Base-by-base conservation (phyloP, 2,113 vertebrate species). In the Misgurnus anguillicaudatus region DNA sequence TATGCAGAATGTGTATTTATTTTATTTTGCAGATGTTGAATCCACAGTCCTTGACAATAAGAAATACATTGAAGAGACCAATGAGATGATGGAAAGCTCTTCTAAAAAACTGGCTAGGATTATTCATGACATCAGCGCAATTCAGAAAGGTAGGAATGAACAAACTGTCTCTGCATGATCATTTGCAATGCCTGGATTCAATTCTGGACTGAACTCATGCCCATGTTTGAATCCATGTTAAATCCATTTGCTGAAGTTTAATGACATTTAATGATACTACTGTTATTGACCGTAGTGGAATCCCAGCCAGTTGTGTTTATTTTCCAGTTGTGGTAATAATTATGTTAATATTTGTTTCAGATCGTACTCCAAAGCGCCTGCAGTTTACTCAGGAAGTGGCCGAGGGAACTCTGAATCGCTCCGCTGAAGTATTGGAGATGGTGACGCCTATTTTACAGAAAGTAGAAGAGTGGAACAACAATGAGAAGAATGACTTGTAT, bases 391-490 rank as follows among this genome's bases (percentile, higher is more conserved):
- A 93, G 70, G 67, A 92, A 68, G 92, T 92, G 81, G 91, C 92
- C 0, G 90, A 89, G 39, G 90, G 85, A 31, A 94, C 95, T 0
- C 81, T 91, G 38, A 96, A 94, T 87, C 91, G 86, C 0, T 94
- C 94, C 0, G 45, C 38, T 0, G 90, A 89, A 77, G 92, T 99
- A 24, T 92, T 92, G 0, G 78, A 93, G 68, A 92, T 89, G 8
- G 88, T 94, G 0, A 85, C 77, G 0, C 96, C 96, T 1, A 96
- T 99, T 87, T 89, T 85, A 57, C 85, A 79, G 73, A 94, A 92
- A 0, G 88, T 96, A 72, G 91, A 91, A 82, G 38, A 87, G 82
- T 99, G 97, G 97, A 91, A 92, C 36, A 89, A 86, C 82, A 97
- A 95, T 75, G 90, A 98, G 84, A 93, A 86, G n/a, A 93, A 91